Evolutionary conservation across 2,888 invertebrate genomes (phyloP).

Genomic region (Epirrita christyi): DNA sequence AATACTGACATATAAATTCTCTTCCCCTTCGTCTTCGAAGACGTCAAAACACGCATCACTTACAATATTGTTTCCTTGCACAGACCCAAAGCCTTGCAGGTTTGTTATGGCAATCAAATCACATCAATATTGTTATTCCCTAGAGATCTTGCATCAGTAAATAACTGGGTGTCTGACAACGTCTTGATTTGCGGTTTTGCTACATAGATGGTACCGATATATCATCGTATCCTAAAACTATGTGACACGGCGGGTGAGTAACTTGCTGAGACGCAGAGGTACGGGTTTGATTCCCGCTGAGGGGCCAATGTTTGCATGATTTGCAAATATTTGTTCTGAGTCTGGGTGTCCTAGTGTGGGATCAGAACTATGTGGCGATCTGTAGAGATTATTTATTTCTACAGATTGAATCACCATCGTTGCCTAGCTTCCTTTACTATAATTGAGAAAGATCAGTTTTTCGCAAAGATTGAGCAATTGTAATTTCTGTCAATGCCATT

Average conservation of each 20-base stretch:
- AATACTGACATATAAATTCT: constrained; percentile 13
- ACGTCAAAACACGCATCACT: background rate
- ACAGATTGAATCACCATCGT: background rate
- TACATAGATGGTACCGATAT: background rate
- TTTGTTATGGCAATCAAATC: constrained; percentile 5
- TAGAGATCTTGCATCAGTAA: constrained; percentile 14
- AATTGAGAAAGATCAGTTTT: background rate
- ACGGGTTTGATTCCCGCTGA: too few relatives aligned
- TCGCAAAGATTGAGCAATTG: background rate
- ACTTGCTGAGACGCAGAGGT: too few relatives aligned
- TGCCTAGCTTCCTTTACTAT: background rate
- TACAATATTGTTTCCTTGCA: constrained; percentile 7
- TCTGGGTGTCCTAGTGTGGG: too few relatives aligned
- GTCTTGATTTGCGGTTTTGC: constrained; percentile 22
- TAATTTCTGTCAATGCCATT: constrained; percentile 1
- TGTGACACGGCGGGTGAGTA: too few relatives aligned
- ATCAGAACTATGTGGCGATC: too few relatives aligned
- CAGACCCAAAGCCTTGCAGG: background rate
- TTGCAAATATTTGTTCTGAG: too few relatives aligned
- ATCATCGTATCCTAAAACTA: too few relatives aligned
- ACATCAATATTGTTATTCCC: constrained; percentile 19
- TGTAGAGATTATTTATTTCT: too few relatives aligned
- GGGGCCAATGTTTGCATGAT: too few relatives aligned
- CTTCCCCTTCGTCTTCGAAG: background rate
- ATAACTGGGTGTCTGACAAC: constrained; percentile 8